Conservation (phyloP, 2,113 vertebrate species). For the Halcyon malimbica region DNA sequence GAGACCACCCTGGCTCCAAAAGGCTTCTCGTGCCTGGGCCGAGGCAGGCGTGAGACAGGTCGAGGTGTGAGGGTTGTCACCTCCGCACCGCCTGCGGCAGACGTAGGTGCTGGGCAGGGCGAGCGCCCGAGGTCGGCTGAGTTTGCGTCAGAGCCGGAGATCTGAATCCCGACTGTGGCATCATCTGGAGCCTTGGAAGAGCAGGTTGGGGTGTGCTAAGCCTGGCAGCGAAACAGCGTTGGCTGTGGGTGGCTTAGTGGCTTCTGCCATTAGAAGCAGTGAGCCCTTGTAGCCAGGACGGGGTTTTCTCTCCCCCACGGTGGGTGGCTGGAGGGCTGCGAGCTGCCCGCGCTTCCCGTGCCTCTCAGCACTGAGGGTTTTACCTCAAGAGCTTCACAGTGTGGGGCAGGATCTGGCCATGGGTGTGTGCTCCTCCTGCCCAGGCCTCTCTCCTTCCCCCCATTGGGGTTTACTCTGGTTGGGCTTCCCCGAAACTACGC, state of each 20-base stretch:
- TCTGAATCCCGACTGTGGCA: background rate
- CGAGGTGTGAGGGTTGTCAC: background rate
- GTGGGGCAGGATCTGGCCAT: background rate
- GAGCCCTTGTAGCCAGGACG: too few relatives aligned
- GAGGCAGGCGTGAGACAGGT: background rate
- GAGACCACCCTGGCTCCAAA: background rate
- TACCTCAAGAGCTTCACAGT: too few relatives aligned
- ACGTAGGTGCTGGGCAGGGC: background rate
- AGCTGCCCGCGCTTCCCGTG: accelerated
- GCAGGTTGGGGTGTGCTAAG: background rate
- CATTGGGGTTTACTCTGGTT: accelerated
- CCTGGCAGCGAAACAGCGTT: accelerated
- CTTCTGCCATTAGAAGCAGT: background rate
- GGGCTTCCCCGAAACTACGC: background rate
- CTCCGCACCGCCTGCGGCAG: background rate
- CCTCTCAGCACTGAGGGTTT: accelerated
- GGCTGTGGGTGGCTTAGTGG: accelerated
- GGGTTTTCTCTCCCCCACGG: background rate
- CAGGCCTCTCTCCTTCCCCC: background rate
- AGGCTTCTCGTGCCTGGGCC: background rate
- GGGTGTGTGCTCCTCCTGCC: background rate
- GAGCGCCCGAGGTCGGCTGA: background rate
- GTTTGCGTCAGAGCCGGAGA: background rate
- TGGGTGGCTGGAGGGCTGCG: accelerated
- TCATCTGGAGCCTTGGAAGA: background rate